Evolutionary conservation across 2,797 vertebrate species (phyloP), one percentile per base, ranked within the genome.

Genomic region (Trichosurus vulpecula): DNA sequence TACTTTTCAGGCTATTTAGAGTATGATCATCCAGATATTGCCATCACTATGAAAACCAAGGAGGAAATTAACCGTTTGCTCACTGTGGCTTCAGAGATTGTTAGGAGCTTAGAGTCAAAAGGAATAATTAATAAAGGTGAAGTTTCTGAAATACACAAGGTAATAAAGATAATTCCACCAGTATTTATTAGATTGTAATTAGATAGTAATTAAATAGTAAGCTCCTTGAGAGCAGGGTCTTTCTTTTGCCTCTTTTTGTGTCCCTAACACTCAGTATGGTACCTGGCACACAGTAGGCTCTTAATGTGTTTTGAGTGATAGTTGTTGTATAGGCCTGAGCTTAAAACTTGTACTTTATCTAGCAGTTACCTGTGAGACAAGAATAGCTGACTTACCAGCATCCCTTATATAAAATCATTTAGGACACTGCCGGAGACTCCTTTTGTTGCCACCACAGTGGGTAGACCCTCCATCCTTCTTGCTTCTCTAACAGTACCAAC

Each of bases 1-100:
- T 96, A 81, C 93, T 94, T 96, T 97, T 97, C 95, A 98, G 98
- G 98, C 41, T 97, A 98, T 96, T 97, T 98, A 91, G 98, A 98
- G 53, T 98, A 95, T 94, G 98, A 98, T 94, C 97, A 98, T 55
- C 98, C 98, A 93, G 98, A 98, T 91, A 98, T 98, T 22, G 95
- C 96, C 93, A 54, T 98, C 93, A 93, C 97, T 54, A 97, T 98
- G 97, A 98, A 98, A 96, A 98, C 98, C 74, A 98, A 97, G 94
- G 97, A 98, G 31, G 94, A 98, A 92, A 96, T 97, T 91, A 96
- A 98, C 96, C 98, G 94, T 55, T 97, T 98, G 96, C 97, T 98
- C 92, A 98, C 92, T 91, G 97, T 97, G 93, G 97, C 98, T 52
- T 97, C 9, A 93, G 97, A 98, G 97, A 98, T 98, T 92, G 92